Conservation (phyloP, 1,140 invertebrate genomes). For the Halesus radiatus region DNA sequence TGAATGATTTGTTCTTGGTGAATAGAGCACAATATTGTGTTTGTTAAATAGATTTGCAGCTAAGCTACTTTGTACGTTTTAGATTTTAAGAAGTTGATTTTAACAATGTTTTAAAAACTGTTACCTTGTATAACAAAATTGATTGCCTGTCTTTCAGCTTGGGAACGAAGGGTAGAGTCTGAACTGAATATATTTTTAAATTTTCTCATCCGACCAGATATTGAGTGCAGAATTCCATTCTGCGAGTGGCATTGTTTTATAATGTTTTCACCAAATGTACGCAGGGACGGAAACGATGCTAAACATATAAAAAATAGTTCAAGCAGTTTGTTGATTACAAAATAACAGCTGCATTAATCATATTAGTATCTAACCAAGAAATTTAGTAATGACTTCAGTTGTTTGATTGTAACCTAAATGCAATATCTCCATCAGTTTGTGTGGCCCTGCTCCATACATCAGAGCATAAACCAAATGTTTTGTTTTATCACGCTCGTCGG, state of each 20-base stretch:
- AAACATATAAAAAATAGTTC: constrained; percentile 18
- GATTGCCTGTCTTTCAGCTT: constrained; percentile 72
- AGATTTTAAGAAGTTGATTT: too few relatives aligned
- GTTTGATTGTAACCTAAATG: constrained; percentile 65
- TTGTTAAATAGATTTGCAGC: too few relatives aligned
- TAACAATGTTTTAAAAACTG: too few relatives aligned
- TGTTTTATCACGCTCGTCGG: constrained; percentile 70
- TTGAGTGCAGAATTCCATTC: constrained; percentile 65
- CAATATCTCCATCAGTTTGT: constrained; percentile 71
- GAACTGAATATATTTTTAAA: constrained; percentile 65
- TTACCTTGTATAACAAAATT: constrained; percentile 75
- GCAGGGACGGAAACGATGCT: constrained; percentile 71
- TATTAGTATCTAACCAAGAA: constrained; percentile 56
- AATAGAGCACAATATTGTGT: too few relatives aligned
- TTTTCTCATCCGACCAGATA: constrained; percentile 67
- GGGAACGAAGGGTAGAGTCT: constrained; percentile 61
- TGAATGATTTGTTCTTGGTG: too few relatives aligned
- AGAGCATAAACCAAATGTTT: constrained; percentile 75
- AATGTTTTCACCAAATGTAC: constrained; percentile 66
- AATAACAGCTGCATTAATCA: not conserved
- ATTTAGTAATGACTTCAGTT: constrained; percentile 63
- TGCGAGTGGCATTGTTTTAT: constrained; percentile 61
- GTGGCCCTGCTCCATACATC: constrained; percentile 73
- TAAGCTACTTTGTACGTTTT: too few relatives aligned
- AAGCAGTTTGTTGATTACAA: not conserved